phyloP scores from a whole-genome alignment of 1,140 invertebrate genomes.

The Bradynema listronoti region DNA sequence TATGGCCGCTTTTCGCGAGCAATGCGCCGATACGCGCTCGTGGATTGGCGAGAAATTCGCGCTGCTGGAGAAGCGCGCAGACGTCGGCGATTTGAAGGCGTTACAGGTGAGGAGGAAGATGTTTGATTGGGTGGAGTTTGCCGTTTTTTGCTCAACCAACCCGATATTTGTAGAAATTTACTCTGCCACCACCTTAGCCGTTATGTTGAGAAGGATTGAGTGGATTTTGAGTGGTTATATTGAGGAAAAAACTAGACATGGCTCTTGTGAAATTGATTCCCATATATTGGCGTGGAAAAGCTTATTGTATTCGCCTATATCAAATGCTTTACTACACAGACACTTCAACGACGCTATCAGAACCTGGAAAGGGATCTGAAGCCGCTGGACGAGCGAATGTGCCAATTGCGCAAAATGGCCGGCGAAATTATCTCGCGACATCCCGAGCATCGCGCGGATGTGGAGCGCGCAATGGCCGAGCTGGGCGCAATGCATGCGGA shows the following conservation, averaged over 20 bases:
- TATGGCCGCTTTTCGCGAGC: slow-evolving; percentile 85
- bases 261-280: too few species aligned
- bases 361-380: slow-evolving; percentile 61
- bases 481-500: slow-evolving; percentile 79
- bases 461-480: slow-evolving; percentile 75
- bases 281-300: too few species aligned
- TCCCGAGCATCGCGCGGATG: slow-evolving; percentile 77
- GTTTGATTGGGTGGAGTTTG: too few species aligned
- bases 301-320: background rate
- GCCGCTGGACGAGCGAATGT: slow-evolving; percentile 54
- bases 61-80: slow-evolving; percentile 65
- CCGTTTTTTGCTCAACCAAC: too few species aligned
- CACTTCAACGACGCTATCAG: slow-evolving; percentile 75
- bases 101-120: too few species aligned
- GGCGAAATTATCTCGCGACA: slow-evolving; percentile 75
- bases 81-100: slow-evolving; percentile 76
- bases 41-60: slow-evolving; percentile 88
- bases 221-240: too few species aligned
- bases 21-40: slow-evolving; percentile 81
- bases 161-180: too few species aligned
- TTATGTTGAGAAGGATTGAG: too few species aligned
- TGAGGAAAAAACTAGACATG: too few species aligned
- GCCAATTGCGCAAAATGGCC: slow-evolving; percentile 38
- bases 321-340: slow-evolving; percentile 48
- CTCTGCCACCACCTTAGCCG: too few species aligned